Percentiles rank a stretch among this genome's conserved stretches.
Evolutionary conservation across 2,888 invertebrate genomes (phyloP).

Genomic region (Dryobota labecula): DNA sequence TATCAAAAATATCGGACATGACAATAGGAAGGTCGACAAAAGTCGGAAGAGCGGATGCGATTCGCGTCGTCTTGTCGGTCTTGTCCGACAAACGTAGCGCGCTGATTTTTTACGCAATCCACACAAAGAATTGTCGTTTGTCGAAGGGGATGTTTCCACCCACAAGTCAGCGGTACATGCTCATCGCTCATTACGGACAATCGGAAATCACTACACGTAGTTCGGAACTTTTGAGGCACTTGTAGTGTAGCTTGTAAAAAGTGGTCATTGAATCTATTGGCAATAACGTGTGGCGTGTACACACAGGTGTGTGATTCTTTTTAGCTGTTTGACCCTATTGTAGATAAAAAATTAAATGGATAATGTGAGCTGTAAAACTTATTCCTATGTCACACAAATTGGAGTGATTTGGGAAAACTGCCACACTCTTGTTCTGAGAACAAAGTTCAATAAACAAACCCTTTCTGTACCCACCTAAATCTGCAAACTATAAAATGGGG

Average conservation of each 20-base stretch:
- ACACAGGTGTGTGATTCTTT: slow-evolving; percentile 79
- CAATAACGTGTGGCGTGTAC: slow-evolving; percentile 73
- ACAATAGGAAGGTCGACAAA: slow-evolving; percentile 87
- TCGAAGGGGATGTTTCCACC: slow-evolving; percentile 90
- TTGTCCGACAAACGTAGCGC: slow-evolving; percentile 81
- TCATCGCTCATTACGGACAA: slow-evolving; percentile 88
- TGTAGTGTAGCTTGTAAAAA: slow-evolving; percentile 74
- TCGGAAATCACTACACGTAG: slow-evolving; percentile 86
- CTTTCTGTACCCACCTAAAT: slow-evolving; percentile 61
- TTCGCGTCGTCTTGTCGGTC: slow-evolving; percentile 85
- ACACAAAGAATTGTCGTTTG: slow-evolving; percentile 80
- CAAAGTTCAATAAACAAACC: slow-evolving; percentile 66
- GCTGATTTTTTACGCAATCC: slow-evolving; percentile 85
- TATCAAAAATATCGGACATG: slow-evolving; percentile 88
- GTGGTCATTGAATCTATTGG: slow-evolving; percentile 68
- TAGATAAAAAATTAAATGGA: too few relatives aligned
- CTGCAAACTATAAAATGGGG: slow-evolving; percentile 66
- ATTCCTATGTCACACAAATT: not conserved
- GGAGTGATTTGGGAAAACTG: not conserved
- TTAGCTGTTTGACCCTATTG: slow-evolving; percentile 30
- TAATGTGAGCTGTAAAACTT: too few relatives aligned
- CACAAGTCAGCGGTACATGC: slow-evolving; percentile 83
- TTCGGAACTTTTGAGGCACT: slow-evolving; percentile 85
- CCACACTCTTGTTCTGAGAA: not conserved
- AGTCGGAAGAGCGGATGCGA: slow-evolving; percentile 90